Base-by-base conservation (phyloP, 2,797 vertebrate species). In the Sylvia borin region DNA sequence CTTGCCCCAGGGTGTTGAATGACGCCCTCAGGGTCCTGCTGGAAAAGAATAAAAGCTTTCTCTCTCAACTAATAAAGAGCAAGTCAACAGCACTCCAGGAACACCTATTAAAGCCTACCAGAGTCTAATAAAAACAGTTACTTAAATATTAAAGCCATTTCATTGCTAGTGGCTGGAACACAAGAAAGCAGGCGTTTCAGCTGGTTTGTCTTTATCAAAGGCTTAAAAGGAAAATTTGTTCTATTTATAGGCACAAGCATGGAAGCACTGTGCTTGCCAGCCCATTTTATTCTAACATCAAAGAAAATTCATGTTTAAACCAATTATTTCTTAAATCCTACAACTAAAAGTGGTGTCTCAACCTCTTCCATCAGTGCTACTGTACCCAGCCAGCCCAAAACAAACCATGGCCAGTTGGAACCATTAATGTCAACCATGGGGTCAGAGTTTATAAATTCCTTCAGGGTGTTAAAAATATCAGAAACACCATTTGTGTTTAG, bases 121-220 rank as follows among this genome's bases (percentile, higher is more conserved):
- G 83, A 93, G 74, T 26, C 90, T 91, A 93, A 95, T 95, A 95
- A 96, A 96, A 94, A 77, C 57, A 92, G 83, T 90, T 91, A 90
- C 85, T 95, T 90, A 88, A 96, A 91, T 93, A 92, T 90, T 92
- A 87, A 93, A 92, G 65, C 34, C 57, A 90, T 96, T 96, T 95
- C 74, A 88, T 82, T 92, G 93, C 82, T 62, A 81, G 68, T 81
- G 74, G 77, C 71, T 92, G 85, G 47, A 94, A 87, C 31, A 73
- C 13, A 70, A 93, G 84, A 84, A 83, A 94, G 77, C 64, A 96
- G 58, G 14, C 34, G 6, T 71, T 95, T 90, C 71, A 90, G 84
- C 22, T 64, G 34, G 54, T 75, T 83, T 48, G 79, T 29, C 66
- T 85, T 90, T 89, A 94, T 83, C 64, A 74, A 85, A 71, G 24